phyloP scores from a whole-genome alignment of 1,140 invertebrate genomes.

The Meloidogyne floridensis region DNA sequence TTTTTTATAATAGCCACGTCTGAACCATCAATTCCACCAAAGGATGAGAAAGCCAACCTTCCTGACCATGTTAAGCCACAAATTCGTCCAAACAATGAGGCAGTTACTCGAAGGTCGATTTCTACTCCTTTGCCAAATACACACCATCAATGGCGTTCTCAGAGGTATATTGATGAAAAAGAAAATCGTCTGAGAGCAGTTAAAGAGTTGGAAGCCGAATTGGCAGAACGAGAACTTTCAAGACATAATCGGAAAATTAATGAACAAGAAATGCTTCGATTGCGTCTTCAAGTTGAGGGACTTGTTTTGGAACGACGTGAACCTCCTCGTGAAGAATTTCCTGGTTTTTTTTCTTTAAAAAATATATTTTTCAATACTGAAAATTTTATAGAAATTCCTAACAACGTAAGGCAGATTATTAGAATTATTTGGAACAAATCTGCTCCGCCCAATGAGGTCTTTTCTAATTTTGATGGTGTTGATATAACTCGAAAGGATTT shows the following conservation, averaged over 20 bases:
- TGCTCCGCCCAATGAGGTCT: constrained; percentile 39
- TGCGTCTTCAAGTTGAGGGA: constrained; percentile 24
- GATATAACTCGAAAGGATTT: constrained; percentile 72
- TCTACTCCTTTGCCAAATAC: background rate
- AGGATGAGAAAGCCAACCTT: no score
- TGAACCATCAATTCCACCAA: no score
- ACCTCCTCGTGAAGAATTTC: constrained; percentile 31
- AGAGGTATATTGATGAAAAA: constrained; percentile 17
- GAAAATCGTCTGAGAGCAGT: background rate
- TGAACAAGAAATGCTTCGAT: constrained; percentile 5
- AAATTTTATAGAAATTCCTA: constrained; percentile 45
- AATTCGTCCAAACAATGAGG: no score
- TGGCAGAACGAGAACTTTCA: background rate
- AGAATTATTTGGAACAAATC: constrained; percentile 45
- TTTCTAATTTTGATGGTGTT: constrained; percentile 39
- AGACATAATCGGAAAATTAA: constrained; percentile 17
- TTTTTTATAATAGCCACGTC: no score
- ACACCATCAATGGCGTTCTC: background rate
- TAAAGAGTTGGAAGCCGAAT: constrained; percentile 16
- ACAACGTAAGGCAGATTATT: constrained; percentile 35
- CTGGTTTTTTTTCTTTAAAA: constrained; percentile 21
- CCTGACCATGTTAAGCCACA: no score
- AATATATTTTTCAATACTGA: background rate
- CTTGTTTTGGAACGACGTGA: constrained; percentile 16
- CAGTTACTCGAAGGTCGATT: no score